These are phyloP conservation scores for Typhlomys cinereus DNA, from an alignment of 2,113 vertebrate genomes.

Conservation along the genomic window DNA sequence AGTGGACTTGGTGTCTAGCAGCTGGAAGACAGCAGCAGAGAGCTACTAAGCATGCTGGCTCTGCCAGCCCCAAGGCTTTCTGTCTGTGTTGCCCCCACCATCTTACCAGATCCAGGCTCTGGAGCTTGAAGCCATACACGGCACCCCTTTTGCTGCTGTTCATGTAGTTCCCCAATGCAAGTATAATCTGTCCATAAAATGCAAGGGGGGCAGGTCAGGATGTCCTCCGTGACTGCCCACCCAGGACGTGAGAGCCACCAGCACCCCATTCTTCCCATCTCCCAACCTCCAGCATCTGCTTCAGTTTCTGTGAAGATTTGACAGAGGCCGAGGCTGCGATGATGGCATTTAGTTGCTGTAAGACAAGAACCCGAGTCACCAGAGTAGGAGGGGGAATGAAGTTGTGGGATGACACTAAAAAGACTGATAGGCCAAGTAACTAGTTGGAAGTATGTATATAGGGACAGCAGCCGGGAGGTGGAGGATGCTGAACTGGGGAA, in stretches of 20 bases:
- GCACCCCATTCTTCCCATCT: not conserved
- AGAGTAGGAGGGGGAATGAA: no score
- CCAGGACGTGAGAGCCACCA: not conserved
- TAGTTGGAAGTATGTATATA: not conserved
- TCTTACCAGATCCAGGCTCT: slow-evolving; percentile 90
- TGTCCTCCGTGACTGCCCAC: not conserved
- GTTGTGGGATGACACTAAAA: not conserved
- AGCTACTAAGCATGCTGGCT: rapidly evolving
- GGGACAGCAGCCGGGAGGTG: no score
- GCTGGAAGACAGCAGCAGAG: slow-evolving; percentile 79
- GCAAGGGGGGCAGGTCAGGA: not conserved
- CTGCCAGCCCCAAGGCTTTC: not conserved
- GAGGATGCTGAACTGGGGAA: not conserved
- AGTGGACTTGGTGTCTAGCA: slow-evolving; percentile 98
- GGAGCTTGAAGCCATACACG: slow-evolving; percentile 96
- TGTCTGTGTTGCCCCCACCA: not conserved
- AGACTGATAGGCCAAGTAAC: not conserved
- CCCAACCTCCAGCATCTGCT: slow-evolving; percentile 94
- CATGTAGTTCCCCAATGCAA: slow-evolving; percentile 98
- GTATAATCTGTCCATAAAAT: slow-evolving; percentile 90
- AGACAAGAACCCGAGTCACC: slow-evolving; percentile 37
- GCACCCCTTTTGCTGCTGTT: slow-evolving; percentile 98
- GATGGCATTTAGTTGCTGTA: slow-evolving; percentile 95
- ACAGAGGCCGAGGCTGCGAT: slow-evolving; percentile 96
- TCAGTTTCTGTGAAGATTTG: slow-evolving; percentile 95